A percentile compares a stretch with the other conserved stretches of the same genome.
phyloP scores from a whole-genome alignment of 2,113 vertebrate species.

The Daubentonia madagascariensis region DNA sequence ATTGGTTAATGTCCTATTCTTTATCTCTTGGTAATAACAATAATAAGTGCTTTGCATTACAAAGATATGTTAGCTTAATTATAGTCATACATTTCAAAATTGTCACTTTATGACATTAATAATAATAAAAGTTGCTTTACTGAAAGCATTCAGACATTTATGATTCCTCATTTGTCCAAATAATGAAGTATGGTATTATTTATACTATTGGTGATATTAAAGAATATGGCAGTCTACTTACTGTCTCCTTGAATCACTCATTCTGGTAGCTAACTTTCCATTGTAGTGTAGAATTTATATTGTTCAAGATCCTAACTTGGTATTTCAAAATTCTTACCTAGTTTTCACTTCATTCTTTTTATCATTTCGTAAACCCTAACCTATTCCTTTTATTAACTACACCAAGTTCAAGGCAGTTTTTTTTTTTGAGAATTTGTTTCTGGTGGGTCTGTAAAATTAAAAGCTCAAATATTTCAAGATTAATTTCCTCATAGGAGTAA shows the following conservation, averaged over 20 bases:
- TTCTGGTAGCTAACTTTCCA: not conserved
- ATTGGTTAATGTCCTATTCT: not conserved
- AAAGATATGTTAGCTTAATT: not conserved
- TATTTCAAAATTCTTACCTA: conserved; percentile 13
- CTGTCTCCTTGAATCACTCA: not conserved
- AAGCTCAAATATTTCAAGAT: conserved; percentile 21
- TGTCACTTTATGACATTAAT: not conserved
- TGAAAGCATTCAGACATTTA: not conserved
- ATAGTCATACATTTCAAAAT: not conserved
- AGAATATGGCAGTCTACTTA: not conserved
- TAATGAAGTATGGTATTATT: not conserved
- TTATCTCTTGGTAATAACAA: not conserved
- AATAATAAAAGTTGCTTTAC: not conserved
- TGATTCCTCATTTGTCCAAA: not conserved
- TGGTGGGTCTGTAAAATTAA: conserved; percentile 4
- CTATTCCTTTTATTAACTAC: not conserved
- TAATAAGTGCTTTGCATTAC: not conserved
- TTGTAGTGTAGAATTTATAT: conserved; percentile 7
- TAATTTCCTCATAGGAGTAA: conserved; percentile 6
- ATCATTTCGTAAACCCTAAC: not conserved
- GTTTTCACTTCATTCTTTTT: not conserved
- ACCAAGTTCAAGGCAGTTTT: not conserved
- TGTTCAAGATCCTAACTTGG: not conserved
- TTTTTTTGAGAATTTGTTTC: not conserved
- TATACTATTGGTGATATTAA: not conserved